A percentile compares a stretch with the other conserved stretches of the same genome.
These are phyloP conservation scores for Sussaba pulchella DNA, from an alignment of 2,888 invertebrate genomes.

Conservation along the genomic window DNA sequence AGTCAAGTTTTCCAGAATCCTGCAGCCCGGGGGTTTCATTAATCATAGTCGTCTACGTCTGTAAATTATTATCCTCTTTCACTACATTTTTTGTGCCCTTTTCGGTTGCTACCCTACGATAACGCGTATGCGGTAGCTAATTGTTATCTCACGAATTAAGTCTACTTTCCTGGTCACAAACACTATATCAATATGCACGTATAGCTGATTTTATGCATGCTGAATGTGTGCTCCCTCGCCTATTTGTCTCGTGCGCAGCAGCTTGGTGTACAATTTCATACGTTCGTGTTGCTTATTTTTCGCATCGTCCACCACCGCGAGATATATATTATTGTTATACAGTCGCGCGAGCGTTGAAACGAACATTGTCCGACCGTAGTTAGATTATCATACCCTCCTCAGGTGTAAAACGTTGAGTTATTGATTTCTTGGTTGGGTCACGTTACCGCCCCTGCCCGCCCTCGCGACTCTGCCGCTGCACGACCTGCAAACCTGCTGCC, in stretches of 20 bases:
- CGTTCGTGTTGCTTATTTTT: constrained; percentile 33
- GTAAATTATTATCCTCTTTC: neutral
- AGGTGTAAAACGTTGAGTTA: constrained; percentile 74
- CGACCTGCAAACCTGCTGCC: constrained; percentile 65
- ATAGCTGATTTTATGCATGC: too few relatives aligned
- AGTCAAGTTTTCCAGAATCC: constrained; percentile 24
- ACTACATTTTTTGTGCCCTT: too few relatives aligned
- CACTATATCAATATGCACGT: neutral
- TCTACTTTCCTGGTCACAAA: neutral
- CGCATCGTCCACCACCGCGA: constrained; percentile 22
- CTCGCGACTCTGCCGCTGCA: constrained; percentile 51
- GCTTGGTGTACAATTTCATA: constrained; percentile 6
- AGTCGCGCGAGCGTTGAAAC: constrained; percentile 41
- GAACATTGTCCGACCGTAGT: constrained; percentile 57
- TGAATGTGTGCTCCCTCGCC: neutral
- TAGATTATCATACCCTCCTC: constrained; percentile 69
- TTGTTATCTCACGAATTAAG: neutral
- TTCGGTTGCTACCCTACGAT: too few relatives aligned
- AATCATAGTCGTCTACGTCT: constrained; percentile 32
- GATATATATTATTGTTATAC: constrained; percentile 25
- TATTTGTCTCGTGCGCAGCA: constrained; percentile 20
- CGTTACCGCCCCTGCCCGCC: constrained; percentile 64
- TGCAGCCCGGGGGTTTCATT: constrained; percentile 32
- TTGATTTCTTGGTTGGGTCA: constrained; percentile 75
- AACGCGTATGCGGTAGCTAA: too few relatives aligned